Base-by-base conservation (phyloP, 1,140 invertebrate genomes). In the Branchinecta lindahli region DNA sequence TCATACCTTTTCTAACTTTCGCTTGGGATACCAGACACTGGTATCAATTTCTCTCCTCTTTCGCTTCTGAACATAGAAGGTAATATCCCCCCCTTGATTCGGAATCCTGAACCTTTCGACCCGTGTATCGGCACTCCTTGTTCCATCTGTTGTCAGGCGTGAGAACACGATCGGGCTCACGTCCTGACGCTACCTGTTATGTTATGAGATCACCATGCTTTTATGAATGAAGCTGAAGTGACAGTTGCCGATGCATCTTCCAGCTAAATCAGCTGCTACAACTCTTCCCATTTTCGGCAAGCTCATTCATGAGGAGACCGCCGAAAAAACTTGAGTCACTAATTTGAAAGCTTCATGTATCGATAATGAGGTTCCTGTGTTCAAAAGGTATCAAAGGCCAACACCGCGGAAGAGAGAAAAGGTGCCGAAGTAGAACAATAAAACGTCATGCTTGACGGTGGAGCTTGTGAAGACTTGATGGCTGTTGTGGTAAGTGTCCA, bases 131-230 rank as follows among this genome's bases (percentile, higher is more conserved):
- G 33, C 33, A 33, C 33, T 33, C 33, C 33, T 33, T 33, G 33
- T 33, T 33, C 52, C 18, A 15, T 20, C 52, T 61, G 52, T 61
- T 61, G 52, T 61, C 18, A 12, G 18, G 52, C 52, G 52, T 61
- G 52, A 61, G 52, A 61, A 61, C 52, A 61, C 52, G 52, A 61
- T 61, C 52, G 18, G 2, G 52, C 52, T 12, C 52, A 61, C 52
- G 52, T 61, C 18, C 18, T 61, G 12, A 61, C 12, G 52, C 52
- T 61, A 61, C 52, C 52, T 61, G 52, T 61, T 61, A 61, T 12
- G 52, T 61, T 61, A 61, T 61, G 52, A 61, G 52, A 61, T 61
- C 52, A 61, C 18, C 52, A 61, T 61, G 52, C 52, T 15, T 20
- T 61, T 61, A 15, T 61, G 18, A 15, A 20, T 15, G 18, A 15